phyloP scores from a whole-genome alignment of 2,113 vertebrate species.

The Cyanoramphus novaezelandiae region DNA sequence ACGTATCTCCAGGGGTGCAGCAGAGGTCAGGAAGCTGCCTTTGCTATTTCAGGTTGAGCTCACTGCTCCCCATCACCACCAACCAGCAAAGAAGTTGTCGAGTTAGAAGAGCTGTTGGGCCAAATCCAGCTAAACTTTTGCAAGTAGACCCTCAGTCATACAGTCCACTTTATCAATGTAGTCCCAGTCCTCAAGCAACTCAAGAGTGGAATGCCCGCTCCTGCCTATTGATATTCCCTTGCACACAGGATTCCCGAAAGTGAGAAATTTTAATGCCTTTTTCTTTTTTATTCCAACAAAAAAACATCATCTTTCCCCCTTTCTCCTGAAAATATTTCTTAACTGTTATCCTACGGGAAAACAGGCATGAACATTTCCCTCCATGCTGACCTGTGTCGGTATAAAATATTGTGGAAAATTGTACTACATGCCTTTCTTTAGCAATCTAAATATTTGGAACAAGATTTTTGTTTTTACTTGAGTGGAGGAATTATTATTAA shows the following conservation, averaged over 20 bases:
- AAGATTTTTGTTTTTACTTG: conserved; percentile 9
- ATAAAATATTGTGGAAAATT: conserved; percentile 40
- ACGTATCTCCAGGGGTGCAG: not conserved
- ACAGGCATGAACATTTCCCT: conserved; percentile 1
- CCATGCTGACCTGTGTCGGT: not conserved
- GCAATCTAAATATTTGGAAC: conserved; percentile 44
- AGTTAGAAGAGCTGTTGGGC: not conserved
- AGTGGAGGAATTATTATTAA: not conserved
- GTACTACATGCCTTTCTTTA: conserved; percentile 19
- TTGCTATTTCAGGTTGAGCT: not conserved
- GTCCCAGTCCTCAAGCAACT: not conserved
- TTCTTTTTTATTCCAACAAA: not conserved
- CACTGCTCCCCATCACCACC: not conserved
- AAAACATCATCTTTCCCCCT: not conserved
- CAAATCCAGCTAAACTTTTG: not conserved
- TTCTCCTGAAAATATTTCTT: not conserved
- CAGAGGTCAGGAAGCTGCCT: not conserved
- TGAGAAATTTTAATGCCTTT: not conserved
- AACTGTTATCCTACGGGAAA: conserved; percentile 13
- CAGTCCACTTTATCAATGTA: rapidly evolving
- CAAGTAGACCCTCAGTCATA: not conserved
- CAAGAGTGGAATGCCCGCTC: not conserved
- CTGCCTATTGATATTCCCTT: not conserved
- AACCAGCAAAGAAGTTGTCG: not conserved
- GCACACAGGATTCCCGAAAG: not conserved